These are phyloP conservation scores for Spinus pinus DNA, from an alignment of 2,797 vertebrate genomes.

Conservation along the genomic window DNA sequence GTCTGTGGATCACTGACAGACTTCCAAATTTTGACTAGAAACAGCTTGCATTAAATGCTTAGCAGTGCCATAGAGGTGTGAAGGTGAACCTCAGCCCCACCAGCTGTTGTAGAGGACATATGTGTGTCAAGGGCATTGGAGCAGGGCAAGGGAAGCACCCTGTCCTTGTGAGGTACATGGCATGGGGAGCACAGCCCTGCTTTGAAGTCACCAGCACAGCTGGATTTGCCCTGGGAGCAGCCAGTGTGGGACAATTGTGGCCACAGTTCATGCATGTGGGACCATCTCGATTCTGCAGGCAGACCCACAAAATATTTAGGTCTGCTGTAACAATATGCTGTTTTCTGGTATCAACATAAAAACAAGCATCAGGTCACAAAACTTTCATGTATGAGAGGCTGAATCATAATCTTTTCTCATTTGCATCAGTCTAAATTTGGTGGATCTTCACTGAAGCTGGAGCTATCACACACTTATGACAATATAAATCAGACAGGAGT, in stretches of 20 bases:
- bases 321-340: background rate
- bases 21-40: background rate
- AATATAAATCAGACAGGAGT: background rate
- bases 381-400: background rate
- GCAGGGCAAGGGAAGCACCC: background rate
- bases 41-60: background rate
- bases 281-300: background rate
- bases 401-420: background rate
- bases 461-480: background rate
- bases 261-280: background rate
- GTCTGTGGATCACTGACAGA: background rate
- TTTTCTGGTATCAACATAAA: background rate
- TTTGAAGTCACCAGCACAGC: too few species aligned
- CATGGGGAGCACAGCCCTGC: background rate
- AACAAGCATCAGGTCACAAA: background rate
- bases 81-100: background rate
- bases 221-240: background rate
- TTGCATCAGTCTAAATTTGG: background rate
- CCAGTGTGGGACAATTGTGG: background rate
- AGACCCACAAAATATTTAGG: background rate
- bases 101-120: background rate
- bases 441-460: background rate
- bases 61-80: fast-evolving
- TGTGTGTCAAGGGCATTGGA: fast-evolving
- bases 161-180: fast-evolving